phyloP scores from a whole-genome alignment of 2,888 invertebrate genomes.

The Sussaba pulchella region DNA sequence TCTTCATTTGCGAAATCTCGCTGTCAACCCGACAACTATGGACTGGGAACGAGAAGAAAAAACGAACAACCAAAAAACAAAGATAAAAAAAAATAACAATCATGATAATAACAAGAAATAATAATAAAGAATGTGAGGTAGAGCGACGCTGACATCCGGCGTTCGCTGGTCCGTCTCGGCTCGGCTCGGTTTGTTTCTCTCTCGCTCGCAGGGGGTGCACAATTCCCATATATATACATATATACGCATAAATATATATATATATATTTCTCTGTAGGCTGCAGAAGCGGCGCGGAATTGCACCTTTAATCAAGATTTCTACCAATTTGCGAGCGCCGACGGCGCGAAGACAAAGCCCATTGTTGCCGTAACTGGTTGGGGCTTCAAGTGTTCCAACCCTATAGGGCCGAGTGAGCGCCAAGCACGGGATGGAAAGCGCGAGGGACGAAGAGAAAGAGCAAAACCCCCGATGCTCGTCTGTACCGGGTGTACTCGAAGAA shows the following conservation, averaged over 20 bases:
- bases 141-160: conserved; percentile 51
- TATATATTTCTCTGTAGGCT: conserved; percentile 80
- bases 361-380: conserved; percentile 84
- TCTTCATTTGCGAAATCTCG: conserved; percentile 54
- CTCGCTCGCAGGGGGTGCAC: conserved; percentile 56
- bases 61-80: conserved; percentile 8
- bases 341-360: conserved; percentile 84
- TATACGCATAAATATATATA: no score
- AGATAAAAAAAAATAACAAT: conserved; percentile 7
- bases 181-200: conserved; percentile 12
- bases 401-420: conserved; percentile 72
- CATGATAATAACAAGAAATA: background rate
- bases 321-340: conserved; percentile 84
- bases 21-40: conserved; percentile 31
- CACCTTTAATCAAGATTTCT: conserved; percentile 85
- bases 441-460: conserved; percentile 55
- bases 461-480: conserved; percentile 56
- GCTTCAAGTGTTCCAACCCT: conserved; percentile 84
- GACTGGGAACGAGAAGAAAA: conserved; percentile 39
- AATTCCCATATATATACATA: no score
- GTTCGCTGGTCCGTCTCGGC: conserved; percentile 49
- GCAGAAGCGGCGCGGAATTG: conserved; percentile 78
- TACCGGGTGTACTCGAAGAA: conserved; percentile 61
- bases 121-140: conserved; percentile 47
- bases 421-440: conserved; percentile 37